Evolutionary conservation across 2,113 vertebrate genomes (phyloP).

Genomic region (Brachirus orientalis): DNA sequence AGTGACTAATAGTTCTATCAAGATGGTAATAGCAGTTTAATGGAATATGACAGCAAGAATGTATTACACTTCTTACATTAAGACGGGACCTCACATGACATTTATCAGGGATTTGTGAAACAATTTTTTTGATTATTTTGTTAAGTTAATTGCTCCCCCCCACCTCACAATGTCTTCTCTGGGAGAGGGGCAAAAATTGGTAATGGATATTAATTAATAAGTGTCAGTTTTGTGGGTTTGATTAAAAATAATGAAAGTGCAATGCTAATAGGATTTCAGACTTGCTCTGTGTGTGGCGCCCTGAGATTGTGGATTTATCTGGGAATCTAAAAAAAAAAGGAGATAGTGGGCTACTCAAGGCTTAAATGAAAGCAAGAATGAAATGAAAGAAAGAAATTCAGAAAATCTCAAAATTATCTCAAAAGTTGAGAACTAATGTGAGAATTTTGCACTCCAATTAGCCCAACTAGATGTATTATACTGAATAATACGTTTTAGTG

Average conservation of each 20-base stretch:
- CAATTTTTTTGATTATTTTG: conserved; percentile 84
- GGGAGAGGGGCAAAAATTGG: conserved; percentile 69
- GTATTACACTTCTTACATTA: conserved; percentile 82
- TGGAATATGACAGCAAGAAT: conserved; percentile 87
- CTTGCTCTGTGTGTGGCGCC: conserved; percentile 77
- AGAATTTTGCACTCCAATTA: conserved; percentile 48
- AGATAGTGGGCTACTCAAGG: conserved; percentile 48
- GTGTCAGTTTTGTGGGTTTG: conserved; percentile 81
- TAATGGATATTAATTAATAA: conserved; percentile 85
- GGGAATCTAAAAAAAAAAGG: conserved; percentile 56
- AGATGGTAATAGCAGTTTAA: conserved; percentile 87
- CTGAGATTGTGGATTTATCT: conserved; percentile 79
- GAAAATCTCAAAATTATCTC: conserved; percentile 63
- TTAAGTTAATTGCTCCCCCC: conserved; percentile 84
- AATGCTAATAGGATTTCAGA: conserved; percentile 79
- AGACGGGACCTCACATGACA: conserved; percentile 80
- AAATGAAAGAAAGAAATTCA: conserved; percentile 52
- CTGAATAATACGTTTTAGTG: conserved; percentile 3
- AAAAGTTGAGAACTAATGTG: conserved; percentile 47
- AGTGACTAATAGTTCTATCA: conserved; percentile 94
- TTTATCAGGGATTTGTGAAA: conserved; percentile 84
- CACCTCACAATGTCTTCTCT: conserved; percentile 71
- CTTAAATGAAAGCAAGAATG: conserved; percentile 65
- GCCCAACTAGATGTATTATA: conserved; percentile 27
- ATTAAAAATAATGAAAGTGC: conserved; percentile 83